These are phyloP conservation scores for Drosophila arizonae DNA, from an alignment of 1,140 invertebrate species.

Conservation along the genomic window DNA sequence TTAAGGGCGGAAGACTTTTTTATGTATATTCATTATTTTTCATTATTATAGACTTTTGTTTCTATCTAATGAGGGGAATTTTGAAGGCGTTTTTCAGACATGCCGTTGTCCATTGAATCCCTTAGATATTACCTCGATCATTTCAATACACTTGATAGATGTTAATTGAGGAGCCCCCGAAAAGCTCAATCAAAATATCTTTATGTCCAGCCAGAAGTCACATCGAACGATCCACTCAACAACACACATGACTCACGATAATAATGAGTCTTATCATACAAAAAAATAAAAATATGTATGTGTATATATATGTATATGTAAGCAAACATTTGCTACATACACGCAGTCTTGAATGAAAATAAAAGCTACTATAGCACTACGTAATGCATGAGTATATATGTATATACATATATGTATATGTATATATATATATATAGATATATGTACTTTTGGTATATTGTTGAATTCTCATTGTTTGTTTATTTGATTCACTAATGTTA, in stretches of 20 bases:
- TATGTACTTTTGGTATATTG: too few species aligned
- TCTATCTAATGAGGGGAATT: not conserved
- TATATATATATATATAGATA: too few species aligned
- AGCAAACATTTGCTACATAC: too few species aligned
- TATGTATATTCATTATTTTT: too few species aligned
- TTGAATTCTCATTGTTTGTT: too few species aligned
- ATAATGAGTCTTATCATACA: slow-evolving; percentile 5
- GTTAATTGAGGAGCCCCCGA: not conserved
- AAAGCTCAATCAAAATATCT: not conserved
- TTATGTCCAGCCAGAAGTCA: not conserved
- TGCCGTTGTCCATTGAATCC: not conserved
- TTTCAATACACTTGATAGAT: not conserved
- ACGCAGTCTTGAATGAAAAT: too few species aligned
- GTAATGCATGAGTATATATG: too few species aligned
- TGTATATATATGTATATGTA: too few species aligned
- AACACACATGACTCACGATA: slow-evolving; percentile 23
- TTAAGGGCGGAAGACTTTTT: not conserved
- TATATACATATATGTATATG: too few species aligned
- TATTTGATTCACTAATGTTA: too few species aligned
- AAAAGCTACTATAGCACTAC: too few species aligned
- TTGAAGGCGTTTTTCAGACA: not conserved
- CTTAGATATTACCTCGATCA: not conserved
- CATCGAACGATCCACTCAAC: slow-evolving; percentile 17
- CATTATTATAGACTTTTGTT: not conserved
- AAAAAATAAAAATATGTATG: not conserved